Evolutionary conservation across 1,140 invertebrate genomes (phyloP).

Genomic region (Habropoda laboriosa): DNA sequence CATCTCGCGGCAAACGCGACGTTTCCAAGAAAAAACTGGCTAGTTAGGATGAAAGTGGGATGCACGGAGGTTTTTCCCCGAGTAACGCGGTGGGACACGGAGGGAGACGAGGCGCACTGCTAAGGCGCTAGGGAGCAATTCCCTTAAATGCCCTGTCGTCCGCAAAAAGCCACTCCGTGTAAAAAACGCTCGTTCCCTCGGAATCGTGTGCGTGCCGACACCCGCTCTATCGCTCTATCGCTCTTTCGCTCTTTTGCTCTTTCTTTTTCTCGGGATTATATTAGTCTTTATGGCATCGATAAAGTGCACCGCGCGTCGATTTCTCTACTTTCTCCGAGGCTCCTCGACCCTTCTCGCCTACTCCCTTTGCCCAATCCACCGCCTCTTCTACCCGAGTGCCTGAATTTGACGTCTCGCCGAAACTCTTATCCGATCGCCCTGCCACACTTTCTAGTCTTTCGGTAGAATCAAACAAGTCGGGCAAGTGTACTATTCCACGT

Average conservation of each 20-base stretch:
- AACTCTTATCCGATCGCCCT: no score
- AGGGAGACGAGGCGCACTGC: constrained; percentile 29
- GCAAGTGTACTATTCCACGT: background rate
- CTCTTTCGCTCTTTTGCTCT: constrained; percentile 69
- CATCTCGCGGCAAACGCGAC: no score
- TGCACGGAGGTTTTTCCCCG: no score
- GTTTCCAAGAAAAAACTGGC: no score
- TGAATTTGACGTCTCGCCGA: constrained; percentile 54
- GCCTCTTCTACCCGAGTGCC: constrained; percentile 25
- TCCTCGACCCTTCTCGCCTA: constrained; percentile 13
- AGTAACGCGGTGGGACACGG: no score
- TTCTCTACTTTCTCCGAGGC: constrained; percentile 49
- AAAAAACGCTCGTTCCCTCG: constrained; percentile 39
- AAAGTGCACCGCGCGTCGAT: constrained; percentile 77
- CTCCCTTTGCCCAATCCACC: constrained; percentile 17
- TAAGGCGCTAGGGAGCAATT: constrained; percentile 78
- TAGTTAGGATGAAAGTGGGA: no score
- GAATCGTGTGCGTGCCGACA: constrained; percentile 65
- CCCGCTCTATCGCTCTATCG: constrained; percentile 75
- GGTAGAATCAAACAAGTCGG: no score
- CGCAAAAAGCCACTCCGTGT: constrained; percentile 73
- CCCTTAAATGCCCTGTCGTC: constrained; percentile 79
- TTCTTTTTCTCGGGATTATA: constrained; percentile 76
- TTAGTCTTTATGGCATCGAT: constrained; percentile 79
- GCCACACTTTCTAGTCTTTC: no score